phyloP scores from a whole-genome alignment of 1,140 invertebrate species.

The Magallana gigas region DNA sequence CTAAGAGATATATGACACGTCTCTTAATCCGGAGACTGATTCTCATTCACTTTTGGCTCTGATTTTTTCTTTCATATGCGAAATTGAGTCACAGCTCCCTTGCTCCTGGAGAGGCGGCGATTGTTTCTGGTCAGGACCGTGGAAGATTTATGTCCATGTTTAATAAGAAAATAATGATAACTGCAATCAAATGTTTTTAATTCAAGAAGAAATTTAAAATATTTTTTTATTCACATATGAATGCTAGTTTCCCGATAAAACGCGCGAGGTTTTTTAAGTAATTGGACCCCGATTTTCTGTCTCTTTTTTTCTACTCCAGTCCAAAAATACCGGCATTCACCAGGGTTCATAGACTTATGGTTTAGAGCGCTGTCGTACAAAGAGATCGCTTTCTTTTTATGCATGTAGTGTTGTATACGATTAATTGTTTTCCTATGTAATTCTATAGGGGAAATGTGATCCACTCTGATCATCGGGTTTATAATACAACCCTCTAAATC shows the following conservation, averaged over 20 bases:
- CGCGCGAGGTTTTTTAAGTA: not conserved
- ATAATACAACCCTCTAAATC: slow-evolving; percentile 6
- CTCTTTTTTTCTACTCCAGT: not conserved
- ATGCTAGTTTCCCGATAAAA: not conserved
- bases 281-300: not conserved
- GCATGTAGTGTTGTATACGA: slow-evolving; percentile 26
- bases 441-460: slow-evolving; percentile 23
- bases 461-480: slow-evolving; percentile 25
- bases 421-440: slow-evolving; percentile 37
- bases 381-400: slow-evolving; percentile 2
- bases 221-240: not conserved
- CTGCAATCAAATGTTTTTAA: slow-evolving; percentile 32
- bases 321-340: not conserved
- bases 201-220: not conserved
- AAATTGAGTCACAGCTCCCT: not conserved
- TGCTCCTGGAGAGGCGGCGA: not conserved
- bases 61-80: slow-evolving; percentile 23
- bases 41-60: slow-evolving; percentile 21
- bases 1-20: slow-evolving; percentile 1
- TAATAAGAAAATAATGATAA: slow-evolving; percentile 35
- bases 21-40: slow-evolving; percentile 21
- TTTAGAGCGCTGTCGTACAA: not conserved
- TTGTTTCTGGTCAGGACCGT: slow-evolving; percentile 15
- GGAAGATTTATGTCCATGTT: slow-evolving; percentile 21
- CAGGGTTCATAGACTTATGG: slow-evolving; percentile 1